phyloP scores from a whole-genome alignment of 2,888 invertebrate genomes.

The Auanema sp. region DNA sequence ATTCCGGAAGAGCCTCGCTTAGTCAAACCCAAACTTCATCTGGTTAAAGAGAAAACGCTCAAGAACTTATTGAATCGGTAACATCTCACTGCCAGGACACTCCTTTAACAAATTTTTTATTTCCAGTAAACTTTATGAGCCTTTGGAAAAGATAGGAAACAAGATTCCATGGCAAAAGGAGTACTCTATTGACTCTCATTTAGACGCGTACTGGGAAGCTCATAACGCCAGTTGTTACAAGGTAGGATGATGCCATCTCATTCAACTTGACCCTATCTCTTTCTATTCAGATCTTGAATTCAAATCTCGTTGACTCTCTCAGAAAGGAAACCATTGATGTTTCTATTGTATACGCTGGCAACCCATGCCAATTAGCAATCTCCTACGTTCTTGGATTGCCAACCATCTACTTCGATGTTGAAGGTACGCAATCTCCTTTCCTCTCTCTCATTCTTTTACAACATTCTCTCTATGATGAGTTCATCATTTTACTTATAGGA shows the following conservation, averaged over 20 bases:
- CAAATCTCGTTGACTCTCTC: slow-evolving; percentile 58
- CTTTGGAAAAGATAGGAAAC: slow-evolving; percentile 50
- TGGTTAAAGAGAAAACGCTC: slow-evolving; percentile 60
- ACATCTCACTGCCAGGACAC: slow-evolving; percentile 14
- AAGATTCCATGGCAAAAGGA: slow-evolving; percentile 49
- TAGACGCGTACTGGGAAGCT: slow-evolving; percentile 53
- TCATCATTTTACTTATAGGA: slow-evolving; percentile 21
- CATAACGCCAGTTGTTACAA: slow-evolving; percentile 60
- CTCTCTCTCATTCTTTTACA: slow-evolving; percentile 7
- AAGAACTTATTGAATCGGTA: slow-evolving; percentile 58
- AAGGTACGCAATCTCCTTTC: slow-evolving; percentile 35
- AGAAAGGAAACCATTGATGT: slow-evolving; percentile 58
- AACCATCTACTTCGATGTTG: slow-evolving; percentile 58
- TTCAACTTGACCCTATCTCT: neutral
- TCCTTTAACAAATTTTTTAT: slow-evolving; percentile 1
- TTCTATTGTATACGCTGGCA: slow-evolving; percentile 58
- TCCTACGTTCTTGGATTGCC: slow-evolving; percentile 59
- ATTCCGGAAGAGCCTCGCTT: slow-evolving; percentile 63
- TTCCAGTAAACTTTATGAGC: slow-evolving; percentile 43
- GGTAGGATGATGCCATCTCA: slow-evolving; percentile 29
- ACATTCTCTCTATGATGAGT: too few relatives aligned
- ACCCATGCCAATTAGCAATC: slow-evolving; percentile 61
- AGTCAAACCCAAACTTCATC: slow-evolving; percentile 59
- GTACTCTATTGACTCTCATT: slow-evolving; percentile 51
- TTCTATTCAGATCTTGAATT: slow-evolving; percentile 53